These are phyloP conservation scores for Dipodomys spectabilis DNA, from an alignment of 2,113 vertebrate genomes.

Conservation along the genomic window DNA sequence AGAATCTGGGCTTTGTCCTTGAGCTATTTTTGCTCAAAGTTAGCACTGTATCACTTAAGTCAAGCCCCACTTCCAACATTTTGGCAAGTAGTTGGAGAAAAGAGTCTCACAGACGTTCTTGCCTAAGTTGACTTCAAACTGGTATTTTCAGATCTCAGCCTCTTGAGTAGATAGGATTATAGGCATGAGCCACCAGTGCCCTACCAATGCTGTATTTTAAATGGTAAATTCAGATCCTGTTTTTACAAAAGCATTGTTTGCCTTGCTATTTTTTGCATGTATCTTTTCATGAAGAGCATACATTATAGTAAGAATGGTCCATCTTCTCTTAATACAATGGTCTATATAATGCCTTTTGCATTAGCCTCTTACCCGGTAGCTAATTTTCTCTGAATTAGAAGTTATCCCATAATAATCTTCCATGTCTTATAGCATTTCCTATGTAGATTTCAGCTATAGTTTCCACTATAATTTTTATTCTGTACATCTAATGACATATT, in stretches of 20 bases:
- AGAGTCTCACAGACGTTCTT: too few relatives aligned
- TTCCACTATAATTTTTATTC: background rate
- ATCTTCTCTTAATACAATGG: background rate
- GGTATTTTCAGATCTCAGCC: too few relatives aligned
- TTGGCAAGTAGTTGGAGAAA: too few relatives aligned
- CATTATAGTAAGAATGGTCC: background rate
- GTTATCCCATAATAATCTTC: background rate
- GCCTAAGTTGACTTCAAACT: too few relatives aligned
- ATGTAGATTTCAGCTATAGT: background rate
- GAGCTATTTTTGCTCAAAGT: too few relatives aligned
- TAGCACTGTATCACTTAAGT: too few relatives aligned
- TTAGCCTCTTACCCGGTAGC: rapidly evolving
- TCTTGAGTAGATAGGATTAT: too few relatives aligned
- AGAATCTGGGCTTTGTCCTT: too few relatives aligned
- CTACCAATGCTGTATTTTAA: background rate
- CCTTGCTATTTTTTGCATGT: background rate
- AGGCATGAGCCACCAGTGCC: too few relatives aligned
- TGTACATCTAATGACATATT: background rate
- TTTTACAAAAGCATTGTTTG: background rate
- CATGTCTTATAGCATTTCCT: background rate
- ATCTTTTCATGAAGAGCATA: background rate
- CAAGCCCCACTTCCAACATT: too few relatives aligned
- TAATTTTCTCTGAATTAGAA: background rate
- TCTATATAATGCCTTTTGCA: background rate
- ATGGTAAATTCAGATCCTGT: background rate